These are phyloP conservation scores for Xenops minutus DNA, from an alignment of 2,797 vertebrate genomes.

Conservation along the genomic window DNA sequence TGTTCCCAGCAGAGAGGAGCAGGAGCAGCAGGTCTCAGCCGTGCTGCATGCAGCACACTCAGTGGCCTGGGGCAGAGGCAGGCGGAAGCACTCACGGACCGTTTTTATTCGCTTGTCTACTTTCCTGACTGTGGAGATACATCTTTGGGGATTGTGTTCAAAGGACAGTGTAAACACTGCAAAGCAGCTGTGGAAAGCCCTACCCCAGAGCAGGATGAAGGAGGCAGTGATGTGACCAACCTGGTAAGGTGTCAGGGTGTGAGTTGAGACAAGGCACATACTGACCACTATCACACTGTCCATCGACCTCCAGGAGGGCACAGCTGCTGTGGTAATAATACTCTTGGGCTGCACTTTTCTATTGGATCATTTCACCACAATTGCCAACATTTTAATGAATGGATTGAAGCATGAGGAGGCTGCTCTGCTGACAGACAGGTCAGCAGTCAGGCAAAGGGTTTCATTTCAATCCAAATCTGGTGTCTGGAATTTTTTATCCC, in stretches of 20 bases:
- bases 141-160: background rate
- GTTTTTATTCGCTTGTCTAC: background rate
- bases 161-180: background rate
- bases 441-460: accelerated
- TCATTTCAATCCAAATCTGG: background rate
- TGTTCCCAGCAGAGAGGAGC: background rate
- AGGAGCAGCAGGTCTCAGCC: background rate
- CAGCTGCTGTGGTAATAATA: accelerated
- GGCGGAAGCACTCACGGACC: background rate
- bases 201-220: background rate
- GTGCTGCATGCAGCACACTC: background rate
- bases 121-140: background rate
- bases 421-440: background rate
- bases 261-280: accelerated
- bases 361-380: background rate
- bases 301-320: background rate
- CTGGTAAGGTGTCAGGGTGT: background rate
- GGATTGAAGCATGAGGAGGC: background rate
- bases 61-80: background rate
- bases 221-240: background rate
- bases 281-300: background rate
- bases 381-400: background rate
- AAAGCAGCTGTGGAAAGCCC: background rate
- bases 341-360: background rate
- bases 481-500: background rate